Evolutionary conservation across 2,113 vertebrate species (phyloP), one percentile per base, ranked within the genome.

Genomic region (Furnarius figulus): DNA sequence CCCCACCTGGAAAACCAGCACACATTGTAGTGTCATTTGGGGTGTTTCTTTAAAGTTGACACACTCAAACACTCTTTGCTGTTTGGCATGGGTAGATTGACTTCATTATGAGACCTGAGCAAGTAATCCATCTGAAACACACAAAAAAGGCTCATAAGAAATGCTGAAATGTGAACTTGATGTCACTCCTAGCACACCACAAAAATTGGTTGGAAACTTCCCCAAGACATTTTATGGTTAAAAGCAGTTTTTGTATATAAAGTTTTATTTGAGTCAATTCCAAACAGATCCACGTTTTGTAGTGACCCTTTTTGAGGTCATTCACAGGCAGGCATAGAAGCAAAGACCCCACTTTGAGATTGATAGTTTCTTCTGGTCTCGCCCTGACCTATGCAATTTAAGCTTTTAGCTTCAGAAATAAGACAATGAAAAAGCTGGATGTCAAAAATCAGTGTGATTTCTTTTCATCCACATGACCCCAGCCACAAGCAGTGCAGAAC

Each of bases 1-100:
- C 98, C 91, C 99, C 99, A 56, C 95, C 97, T 68, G 99, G 98
- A 74, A 98, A 98, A 19, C 98, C 99, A 31, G 99, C 98, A 96
- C 99, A 99, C 72, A 99, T 85, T 27, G 98, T 94, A 7, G 98
- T 99, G 74, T 95, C 92, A 59, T 95, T 97, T 16, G 65, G 88
- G 37, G 97, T 63, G 97, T 33, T 95, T 97, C 89, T 92, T 97
- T 40, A 99, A 83, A 22, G 96, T 97, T 76, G 97, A 87, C 35
- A 99, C 97, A 44, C 95, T 33, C 55, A 95, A 96, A 94, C 99
- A 99, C 47, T 96, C 97, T 17, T 94, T 91, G 33, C 94, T 92
- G 25, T 97, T 97, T 52, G 99, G 94, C 77, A 99, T 95, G n/a
- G 99, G 98, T 53, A 99, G 85, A 40, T 90, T 86, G 37, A 99